Evolutionary conservation across 2,113 vertebrate species (phyloP), one percentile per base, ranked within the genome.

Genomic region (Cryptomyrus ogoouensis): DNA sequence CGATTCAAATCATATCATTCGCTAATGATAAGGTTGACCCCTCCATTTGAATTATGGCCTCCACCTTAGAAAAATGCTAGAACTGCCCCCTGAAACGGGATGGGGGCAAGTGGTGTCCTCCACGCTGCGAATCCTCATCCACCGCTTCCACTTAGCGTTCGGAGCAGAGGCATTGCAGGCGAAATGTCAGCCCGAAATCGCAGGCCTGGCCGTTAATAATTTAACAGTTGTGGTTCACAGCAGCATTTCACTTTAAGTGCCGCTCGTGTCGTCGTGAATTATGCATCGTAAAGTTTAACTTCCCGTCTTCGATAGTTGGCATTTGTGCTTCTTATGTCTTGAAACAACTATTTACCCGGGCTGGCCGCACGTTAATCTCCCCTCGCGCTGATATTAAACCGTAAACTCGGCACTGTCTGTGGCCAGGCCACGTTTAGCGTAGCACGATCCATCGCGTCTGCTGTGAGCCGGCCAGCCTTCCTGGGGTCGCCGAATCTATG

Each of bases 251-350:
- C 19, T 91, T 86, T 92, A 62, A 90, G 88, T 80, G 88, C 92
- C 93, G 90, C 92, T 93, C 90, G 49, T 92, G 91, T 91, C 53
- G 56, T 49, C 58, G 52, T 93, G 46, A 94, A 94, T 94, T 90
- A 93, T 93, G 90, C 91, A 94, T 93, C 49, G 52, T n/a, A 83
- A 93, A 89, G 92, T 93, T 91, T 91, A 87, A 90, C 35, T 46
- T 90, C 50, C 88, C 83, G 47, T 88, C 66, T 93, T 91, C 91
- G 88, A 88, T 88, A 91, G 91, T 90, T 93, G 84, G 77, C 90
- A 91, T 91, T 52, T 89, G 83, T 77, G 90, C 90, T 88, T 80
- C 56, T 3, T 10, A 47, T 88, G 90, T 94, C 91, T 91, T 35
- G 39, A 88, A 89, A 85, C 56, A 90, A 52, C 89, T 90, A 90